phyloP scores from a whole-genome alignment of 23 tunicate genomes.

The Trididemnum clinides region DNA sequence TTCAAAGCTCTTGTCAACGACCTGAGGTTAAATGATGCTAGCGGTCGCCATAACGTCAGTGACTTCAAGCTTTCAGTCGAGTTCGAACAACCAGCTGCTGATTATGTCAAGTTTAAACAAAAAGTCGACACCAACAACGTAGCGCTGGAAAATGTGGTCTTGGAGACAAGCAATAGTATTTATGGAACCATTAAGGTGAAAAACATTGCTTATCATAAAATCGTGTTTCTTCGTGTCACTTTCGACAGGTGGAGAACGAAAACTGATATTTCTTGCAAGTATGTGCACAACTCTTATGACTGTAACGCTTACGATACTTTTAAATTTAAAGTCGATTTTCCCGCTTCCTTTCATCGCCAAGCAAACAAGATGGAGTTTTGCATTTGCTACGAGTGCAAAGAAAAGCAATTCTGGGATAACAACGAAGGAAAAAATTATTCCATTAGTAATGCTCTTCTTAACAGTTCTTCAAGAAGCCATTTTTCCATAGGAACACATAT shows the following conservation, averaged over 20 bases:
- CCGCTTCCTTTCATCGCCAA: not conserved
- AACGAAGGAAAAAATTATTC: constrained; percentile 66
- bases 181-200: constrained; percentile 73
- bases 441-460: no score
- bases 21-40: not conserved
- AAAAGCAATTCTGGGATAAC: constrained; percentile 79
- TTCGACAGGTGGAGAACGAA: constrained; percentile 62
- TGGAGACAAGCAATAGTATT: constrained; percentile 21
- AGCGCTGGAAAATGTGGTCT: constrained; percentile 59
- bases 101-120: constrained; percentile 65
- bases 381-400: constrained; percentile 40
- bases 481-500: no score
- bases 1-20: constrained; percentile 13
- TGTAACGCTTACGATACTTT: constrained; percentile 61
- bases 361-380: constrained; percentile 53
- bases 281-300: constrained; percentile 61
- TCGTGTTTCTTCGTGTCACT: constrained; percentile 59
- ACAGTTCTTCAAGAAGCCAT: no score
- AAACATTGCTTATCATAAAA: constrained; percentile 76
- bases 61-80: constrained; percentile 15
- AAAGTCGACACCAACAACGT: constrained; percentile 52
- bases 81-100: constrained; percentile 71
- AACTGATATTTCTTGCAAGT: constrained; percentile 31
- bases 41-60: no score
- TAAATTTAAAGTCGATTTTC: constrained; percentile 48